phyloP scores from a whole-genome alignment of 1,140 invertebrate genomes.

The Camponotus vicinus region DNA sequence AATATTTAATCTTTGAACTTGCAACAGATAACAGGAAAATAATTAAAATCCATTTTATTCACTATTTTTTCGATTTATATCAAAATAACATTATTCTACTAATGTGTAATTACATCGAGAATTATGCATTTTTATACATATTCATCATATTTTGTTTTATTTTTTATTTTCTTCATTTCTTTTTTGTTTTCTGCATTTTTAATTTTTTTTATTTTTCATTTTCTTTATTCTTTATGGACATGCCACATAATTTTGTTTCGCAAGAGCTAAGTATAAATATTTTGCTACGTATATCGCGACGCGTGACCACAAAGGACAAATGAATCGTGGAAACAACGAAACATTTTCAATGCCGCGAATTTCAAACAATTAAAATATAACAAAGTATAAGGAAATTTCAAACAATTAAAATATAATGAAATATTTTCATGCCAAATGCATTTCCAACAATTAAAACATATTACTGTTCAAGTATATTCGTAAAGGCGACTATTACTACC shows the following conservation, averaged over 20 bases:
- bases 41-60: not conserved
- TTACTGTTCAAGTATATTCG: not conserved
- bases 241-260: not conserved
- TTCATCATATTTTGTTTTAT: not conserved
- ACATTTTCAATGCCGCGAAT: not conserved
- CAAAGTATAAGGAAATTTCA: too few species aligned
- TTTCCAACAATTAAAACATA: not conserved
- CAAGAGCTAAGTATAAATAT: conserved; percentile 1
- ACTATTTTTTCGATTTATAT: conserved; percentile 17
- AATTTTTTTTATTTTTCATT: not conserved
- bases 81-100: not conserved
- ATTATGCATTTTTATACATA: not conserved
- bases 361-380: not conserved
- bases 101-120: not conserved
- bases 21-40: conserved; percentile 1
- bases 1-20: conserved; percentile 8
- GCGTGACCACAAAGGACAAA: not conserved
- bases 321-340: not conserved
- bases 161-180: too few species aligned
- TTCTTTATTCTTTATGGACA: not conserved
- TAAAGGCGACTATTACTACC: not conserved
- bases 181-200: too few species aligned
- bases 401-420: not conserved
- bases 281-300: not conserved
- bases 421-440: not conserved